Evolutionary conservation across 2,113 vertebrate genomes (phyloP).

Genomic region (Mormyrus iriodes): DNA sequence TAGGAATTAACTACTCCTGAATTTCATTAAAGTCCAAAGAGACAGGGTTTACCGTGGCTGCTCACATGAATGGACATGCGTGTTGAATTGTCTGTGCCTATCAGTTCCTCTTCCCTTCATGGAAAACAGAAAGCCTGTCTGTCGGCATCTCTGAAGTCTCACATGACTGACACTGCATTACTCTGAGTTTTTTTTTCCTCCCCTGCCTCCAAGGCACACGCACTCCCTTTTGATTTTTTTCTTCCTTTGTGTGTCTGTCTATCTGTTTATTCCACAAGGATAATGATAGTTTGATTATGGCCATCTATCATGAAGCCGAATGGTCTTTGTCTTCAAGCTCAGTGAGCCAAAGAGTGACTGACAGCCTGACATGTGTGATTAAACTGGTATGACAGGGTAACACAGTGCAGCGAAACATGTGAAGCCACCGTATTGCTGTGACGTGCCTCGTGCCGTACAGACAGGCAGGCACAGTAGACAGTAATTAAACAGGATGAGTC

Average conservation of each 20-base stretch:
- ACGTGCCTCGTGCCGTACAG: too few species aligned
- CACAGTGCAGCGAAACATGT: background rate
- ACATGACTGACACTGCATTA: background rate
- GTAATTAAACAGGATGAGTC: background rate
- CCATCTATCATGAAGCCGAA: background rate
- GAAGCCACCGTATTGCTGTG: background rate
- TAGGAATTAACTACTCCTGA: background rate
- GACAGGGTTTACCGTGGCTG: background rate
- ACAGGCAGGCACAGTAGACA: background rate
- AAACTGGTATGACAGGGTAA: constrained; percentile 16
- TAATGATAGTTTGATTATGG: constrained; percentile 23
- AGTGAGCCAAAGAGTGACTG: constrained; percentile 7
- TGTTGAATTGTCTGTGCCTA: background rate
- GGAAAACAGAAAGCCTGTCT: background rate
- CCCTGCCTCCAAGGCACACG: background rate
- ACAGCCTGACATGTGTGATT: constrained; percentile 12
- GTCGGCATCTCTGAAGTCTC: background rate
- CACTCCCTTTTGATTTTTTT: background rate
- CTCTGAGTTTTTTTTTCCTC: background rate
- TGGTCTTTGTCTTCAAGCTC: constrained; percentile 13
- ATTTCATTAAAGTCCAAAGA: constrained; percentile 2
- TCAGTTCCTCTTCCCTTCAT: background rate
- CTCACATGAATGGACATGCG: background rate
- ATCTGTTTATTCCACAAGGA: background rate
- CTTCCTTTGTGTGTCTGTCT: background rate